phyloP scores from a whole-genome alignment of 2,113 vertebrate species.

The Boleophthalmus pectinirostris region DNA sequence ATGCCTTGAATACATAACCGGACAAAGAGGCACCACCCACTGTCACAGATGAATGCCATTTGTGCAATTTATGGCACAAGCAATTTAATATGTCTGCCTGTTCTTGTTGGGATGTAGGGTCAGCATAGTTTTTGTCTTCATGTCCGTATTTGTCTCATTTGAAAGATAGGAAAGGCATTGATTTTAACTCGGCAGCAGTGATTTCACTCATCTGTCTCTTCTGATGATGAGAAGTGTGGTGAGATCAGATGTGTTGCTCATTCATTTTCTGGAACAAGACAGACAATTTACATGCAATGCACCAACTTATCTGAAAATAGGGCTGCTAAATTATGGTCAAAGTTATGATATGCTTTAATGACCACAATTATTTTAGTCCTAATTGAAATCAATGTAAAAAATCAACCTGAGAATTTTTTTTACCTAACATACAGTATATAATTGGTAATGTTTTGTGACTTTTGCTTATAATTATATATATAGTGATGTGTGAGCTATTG shows the following conservation, averaged over 20 bases:
- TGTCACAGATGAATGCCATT: conserved; percentile 37
- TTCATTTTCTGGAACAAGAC: conserved; percentile 46
- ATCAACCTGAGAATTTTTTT: too few species aligned
- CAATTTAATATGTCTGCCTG: conserved; percentile 1
- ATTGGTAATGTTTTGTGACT: too few species aligned
- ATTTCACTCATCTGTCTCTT: conserved; percentile 55
- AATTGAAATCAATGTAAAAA: too few species aligned
- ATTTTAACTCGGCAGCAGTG: conserved; percentile 51
- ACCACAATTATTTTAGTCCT: too few species aligned
- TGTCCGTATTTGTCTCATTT: conserved; percentile 27
- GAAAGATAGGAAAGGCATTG: conserved; percentile 49
- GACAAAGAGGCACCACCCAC: conserved; percentile 14
- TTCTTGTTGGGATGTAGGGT: neutral
- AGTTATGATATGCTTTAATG: too few species aligned
- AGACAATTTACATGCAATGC: conserved; percentile 9
- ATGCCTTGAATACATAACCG: conserved; percentile 44
- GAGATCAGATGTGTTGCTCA: conserved; percentile 56
- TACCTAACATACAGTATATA: too few species aligned
- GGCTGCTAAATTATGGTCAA: too few species aligned
- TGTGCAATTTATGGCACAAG: conserved; percentile 40
- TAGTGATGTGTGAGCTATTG: too few species aligned
- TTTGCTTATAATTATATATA: too few species aligned
- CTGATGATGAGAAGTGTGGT: conserved; percentile 43
- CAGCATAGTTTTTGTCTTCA: conserved; percentile 1
- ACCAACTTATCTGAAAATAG: conserved; percentile 9